phyloP scores from a whole-genome alignment of 2,797 vertebrate genomes.

The Peromyscus aztecus region DNA sequence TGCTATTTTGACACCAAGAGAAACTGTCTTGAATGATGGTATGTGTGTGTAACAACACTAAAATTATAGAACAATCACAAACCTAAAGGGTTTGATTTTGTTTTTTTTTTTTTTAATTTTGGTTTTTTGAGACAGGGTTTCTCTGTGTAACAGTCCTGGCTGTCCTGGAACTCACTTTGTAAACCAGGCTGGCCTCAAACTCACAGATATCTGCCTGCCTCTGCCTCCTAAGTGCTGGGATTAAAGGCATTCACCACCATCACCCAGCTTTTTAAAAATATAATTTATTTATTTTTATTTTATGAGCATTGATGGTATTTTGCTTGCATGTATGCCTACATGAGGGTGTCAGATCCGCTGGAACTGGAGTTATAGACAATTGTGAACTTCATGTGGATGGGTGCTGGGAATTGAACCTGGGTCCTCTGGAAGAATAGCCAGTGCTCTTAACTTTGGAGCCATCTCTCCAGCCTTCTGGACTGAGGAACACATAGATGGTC shows the following conservation, averaged over 20 bases:
- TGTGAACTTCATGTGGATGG: not conserved
- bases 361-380: not conserved
- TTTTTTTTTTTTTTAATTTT: not conserved
- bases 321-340: not conserved
- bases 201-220: not conserved
- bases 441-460: not conserved
- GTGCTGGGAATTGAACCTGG: not conserved
- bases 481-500: not conserved
- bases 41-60: not conserved
- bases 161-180: not conserved
- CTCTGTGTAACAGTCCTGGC: not conserved
- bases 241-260: not conserved
- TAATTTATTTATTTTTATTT: not conserved
- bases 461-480: not conserved
- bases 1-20: not conserved
- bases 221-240: not conserved
- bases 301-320: not conserved
- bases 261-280: not conserved
- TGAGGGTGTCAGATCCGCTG: not conserved
- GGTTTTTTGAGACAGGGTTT: not conserved
- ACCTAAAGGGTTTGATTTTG: not conserved
- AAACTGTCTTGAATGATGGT: not conserved
- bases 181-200: not conserved
- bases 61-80: conserved; percentile 34
- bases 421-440: not conserved